Base-by-base conservation (phyloP, 2,797 vertebrate species). In the Rhynchonycteris naso region DNA sequence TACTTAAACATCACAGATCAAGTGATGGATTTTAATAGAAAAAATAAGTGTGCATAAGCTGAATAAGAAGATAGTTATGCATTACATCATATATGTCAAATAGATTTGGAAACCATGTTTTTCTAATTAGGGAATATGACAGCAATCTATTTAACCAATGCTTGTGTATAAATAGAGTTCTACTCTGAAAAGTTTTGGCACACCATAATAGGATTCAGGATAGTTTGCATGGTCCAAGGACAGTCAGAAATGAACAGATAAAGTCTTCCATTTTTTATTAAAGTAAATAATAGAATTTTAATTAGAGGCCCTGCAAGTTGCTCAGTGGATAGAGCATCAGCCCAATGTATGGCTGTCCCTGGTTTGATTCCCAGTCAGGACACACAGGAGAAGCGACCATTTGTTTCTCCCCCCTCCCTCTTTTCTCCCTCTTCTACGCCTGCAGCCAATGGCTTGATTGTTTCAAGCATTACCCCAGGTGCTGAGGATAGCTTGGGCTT, bases 21-120 rank as follows among this genome's bases (percentile, higher is more conserved):
- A 74, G 61, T 95, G 72, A 80, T 90, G 35, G 26, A 61, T 93
- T 93, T 74, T 83, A 68, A 94, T 82, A 82, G 35, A 61, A 80
- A 63, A 91, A 88, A 79, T n/a, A 83, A 85, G 26, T 58, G 71
- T 56, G 2, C 5, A 71, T 81, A 86, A 74, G 4, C 26, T 94
- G 50, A 93, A 79, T 88, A 97, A 94, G 26, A 93, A 78, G 15
- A 93, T 75, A 82, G 71, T 50, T 84, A 74, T 95, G n/a, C 28
- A 56, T 91, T 93, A 91, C 5, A 81, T 93, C 83, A 96, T 38
- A 91, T 3, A 90, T 89, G n/a, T 50, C 83, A 90, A 85, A 69
- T n/a, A 90, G 63, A 88, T 26, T 13, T 92, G 54, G 33, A 93
- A 96, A 88, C 91, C 9, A 84, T 7, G 14, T 76, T 87, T 96